phyloP scores from a whole-genome alignment of 2,888 invertebrate genomes.

The Parnassius apollo region DNA sequence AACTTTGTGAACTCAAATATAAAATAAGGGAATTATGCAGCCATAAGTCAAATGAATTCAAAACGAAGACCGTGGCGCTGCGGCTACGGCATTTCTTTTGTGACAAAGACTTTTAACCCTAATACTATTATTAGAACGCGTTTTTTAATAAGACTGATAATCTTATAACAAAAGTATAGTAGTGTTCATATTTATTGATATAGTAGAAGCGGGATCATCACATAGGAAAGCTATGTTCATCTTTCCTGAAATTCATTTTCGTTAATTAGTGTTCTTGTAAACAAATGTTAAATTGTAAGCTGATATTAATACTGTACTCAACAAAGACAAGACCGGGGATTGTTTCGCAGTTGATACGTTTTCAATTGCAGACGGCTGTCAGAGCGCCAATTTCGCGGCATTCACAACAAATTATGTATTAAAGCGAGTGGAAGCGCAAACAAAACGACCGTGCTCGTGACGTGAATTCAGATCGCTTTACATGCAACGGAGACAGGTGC shows the following conservation, averaged over 20 bases:
- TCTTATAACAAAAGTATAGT: too few species aligned
- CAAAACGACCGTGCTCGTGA: conserved; percentile 77
- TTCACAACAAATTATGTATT: conserved; percentile 79
- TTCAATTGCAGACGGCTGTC: conserved; percentile 68
- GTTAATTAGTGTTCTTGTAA: background rate
- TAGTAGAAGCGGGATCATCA: too few species aligned
- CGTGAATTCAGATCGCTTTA: conserved; percentile 64
- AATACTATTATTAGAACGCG: too few species aligned
- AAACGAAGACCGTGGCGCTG: too few species aligned
- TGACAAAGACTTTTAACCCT: too few species aligned
- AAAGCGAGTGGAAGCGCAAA: conserved; percentile 78
- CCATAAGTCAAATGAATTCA: too few species aligned
- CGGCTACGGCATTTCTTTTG: too few species aligned
- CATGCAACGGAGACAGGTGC: conserved; percentile 46
- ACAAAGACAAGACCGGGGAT: conserved; percentile 30
- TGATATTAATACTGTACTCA: conserved; percentile 15
- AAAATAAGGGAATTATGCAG: too few species aligned
- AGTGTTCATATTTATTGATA: too few species aligned
- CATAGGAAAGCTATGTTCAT: too few species aligned
- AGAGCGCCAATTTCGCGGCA: conserved; percentile 74
- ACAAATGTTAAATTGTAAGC: conserved; percentile 32
- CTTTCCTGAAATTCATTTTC: background rate
- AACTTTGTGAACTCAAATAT: too few species aligned
- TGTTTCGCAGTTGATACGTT: conserved; percentile 62
- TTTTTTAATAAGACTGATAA: too few species aligned